phyloP scores from a whole-genome alignment of 2,888 invertebrate genomes.

The Chaetoderma sp. region DNA sequence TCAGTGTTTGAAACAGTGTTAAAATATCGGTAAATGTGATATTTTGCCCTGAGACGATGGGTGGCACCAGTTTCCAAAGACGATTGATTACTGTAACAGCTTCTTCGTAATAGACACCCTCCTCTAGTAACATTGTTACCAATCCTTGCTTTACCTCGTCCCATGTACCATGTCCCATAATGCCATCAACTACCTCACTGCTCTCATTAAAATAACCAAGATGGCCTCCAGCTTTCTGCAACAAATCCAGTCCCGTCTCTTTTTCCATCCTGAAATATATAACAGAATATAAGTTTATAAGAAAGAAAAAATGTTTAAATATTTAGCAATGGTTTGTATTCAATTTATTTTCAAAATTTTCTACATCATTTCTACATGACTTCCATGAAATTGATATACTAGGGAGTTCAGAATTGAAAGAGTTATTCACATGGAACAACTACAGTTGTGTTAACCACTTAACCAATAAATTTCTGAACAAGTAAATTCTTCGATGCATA shows the following conservation, averaged over 20 bases:
- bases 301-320: neutral
- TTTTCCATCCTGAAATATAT: conserved; percentile 62
- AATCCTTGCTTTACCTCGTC: conserved; percentile 63
- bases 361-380: neutral
- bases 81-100: conserved; percentile 52
- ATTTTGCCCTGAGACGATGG: conserved; percentile 32
- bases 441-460: too few relatives aligned
- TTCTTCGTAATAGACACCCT: conserved; percentile 58
- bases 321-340: neutral
- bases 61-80: conserved; percentile 43
- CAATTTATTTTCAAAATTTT: neutral
- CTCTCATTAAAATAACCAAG: conserved; percentile 66
- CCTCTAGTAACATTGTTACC: conserved; percentile 58
- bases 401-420: neutral
- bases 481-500: too few relatives aligned
- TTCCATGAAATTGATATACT: neutral
- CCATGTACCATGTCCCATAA: conserved; percentile 68
- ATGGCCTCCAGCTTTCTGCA: conserved; percentile 58
- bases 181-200: conserved; percentile 48
- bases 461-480: too few relatives aligned
- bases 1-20: conserved; percentile 60
- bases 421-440: neutral
- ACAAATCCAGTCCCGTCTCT: conserved; percentile 62
- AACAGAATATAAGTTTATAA: neutral
- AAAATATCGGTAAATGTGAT: conserved; percentile 44